Base-by-base conservation (phyloP, 2,797 vertebrate genomes). In the Taeniopygia guttata region DNA sequence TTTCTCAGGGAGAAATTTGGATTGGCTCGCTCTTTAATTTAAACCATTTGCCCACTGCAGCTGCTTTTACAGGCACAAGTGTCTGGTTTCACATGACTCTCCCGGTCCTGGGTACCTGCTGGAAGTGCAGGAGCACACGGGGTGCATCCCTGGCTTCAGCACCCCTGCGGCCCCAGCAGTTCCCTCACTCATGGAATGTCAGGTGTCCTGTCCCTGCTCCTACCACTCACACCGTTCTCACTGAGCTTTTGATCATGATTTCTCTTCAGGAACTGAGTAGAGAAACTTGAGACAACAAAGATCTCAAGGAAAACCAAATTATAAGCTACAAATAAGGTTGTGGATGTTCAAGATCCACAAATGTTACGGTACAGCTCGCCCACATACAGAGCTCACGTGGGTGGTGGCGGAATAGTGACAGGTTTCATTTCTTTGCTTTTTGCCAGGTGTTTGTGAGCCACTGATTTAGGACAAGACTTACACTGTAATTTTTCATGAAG, bases 11-110 rank as follows among this genome's bases (percentile, higher is more conserved):
- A 80, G 43, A 78, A 51, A 87, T 94, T 89, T 93, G 85, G 83
- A 49, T 89, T 95, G 90, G 94, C 90, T 96, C 20, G 0, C 49
- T 87, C 60, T 82, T 64, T 96, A 96, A 94, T 96, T 95, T 84
- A 95, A 97, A 96, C 89, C 83, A 95, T 91, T 96, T 90, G 59
- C 58, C 93, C 52, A 9, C 51, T 82, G 42, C 66, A 89, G 14
- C 73, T 93, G 91, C 74, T 87, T 93, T 94, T 73, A 54, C 84
- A 87, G 89, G 84, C 66, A 75, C 73, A 58, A 58, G 43, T 64
- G 60, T 94, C 91, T 9, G 11, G 64, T 91, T 96, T 93, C 63
- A 73, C 30, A 15, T 42, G 94, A 20, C 51, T 49, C 58, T 58
- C 45, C 13, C 63, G 66, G 52, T 30, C 34, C 12, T 5, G 2